A percentile compares a stretch with the other conserved stretches of the same genome.
phyloP scores from a whole-genome alignment of 1,140 invertebrate genomes.

The Pinna nobilis region DNA sequence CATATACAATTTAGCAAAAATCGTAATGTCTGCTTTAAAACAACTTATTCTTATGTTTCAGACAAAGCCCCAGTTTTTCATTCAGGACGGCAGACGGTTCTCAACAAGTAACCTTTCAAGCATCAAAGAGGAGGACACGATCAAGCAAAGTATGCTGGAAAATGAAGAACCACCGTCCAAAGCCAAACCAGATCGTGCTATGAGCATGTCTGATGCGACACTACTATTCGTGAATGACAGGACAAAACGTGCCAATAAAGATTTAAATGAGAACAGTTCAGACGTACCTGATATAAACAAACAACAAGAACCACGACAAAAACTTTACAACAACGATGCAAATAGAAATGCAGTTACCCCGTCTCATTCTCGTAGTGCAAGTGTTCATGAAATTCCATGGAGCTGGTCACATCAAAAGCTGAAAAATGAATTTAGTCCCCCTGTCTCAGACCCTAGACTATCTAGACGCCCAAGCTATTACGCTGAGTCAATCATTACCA shows the following conservation, averaged over 20 bases:
- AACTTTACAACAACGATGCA: not conserved
- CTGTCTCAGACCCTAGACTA: no score
- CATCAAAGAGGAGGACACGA: not conserved
- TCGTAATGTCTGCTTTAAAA: no score
- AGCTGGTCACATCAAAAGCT: not conserved
- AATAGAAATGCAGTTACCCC: not conserved
- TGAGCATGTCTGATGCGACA: no score
- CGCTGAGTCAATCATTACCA: constrained; percentile 34
- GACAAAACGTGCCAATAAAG: no score
- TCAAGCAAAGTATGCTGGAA: not conserved
- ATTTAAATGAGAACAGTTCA: no score
- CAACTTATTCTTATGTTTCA: no score
- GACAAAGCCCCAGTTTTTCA: no score
- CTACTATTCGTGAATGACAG: no score
- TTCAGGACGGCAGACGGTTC: not conserved
- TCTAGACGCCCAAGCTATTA: constrained; percentile 34
- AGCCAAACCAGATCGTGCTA: not conserved
- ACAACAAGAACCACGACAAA: no score
- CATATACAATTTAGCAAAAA: no score
- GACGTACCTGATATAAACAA: no score
- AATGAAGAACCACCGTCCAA: not conserved
- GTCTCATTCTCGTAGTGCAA: not conserved
- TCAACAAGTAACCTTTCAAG: constrained; percentile 1
- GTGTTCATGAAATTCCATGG: not conserved
- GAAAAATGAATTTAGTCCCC: no score